A percentile compares a stretch with the other conserved stretches of the same genome.
Conservation (phyloP, 2,113 vertebrate genomes). For the Nothobranchius furzeri region DNA sequence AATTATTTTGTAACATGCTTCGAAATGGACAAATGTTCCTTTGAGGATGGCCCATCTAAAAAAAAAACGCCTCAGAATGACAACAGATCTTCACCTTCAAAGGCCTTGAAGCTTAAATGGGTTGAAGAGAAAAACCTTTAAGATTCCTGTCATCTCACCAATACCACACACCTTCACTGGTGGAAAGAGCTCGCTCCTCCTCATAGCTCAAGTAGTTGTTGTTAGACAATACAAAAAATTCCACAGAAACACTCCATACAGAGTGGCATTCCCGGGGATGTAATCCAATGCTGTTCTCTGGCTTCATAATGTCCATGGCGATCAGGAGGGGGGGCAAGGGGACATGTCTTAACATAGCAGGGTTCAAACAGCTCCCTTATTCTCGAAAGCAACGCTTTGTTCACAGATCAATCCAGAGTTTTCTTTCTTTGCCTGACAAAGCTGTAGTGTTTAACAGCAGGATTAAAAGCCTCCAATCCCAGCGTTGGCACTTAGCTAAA, state of each 20-base stretch:
- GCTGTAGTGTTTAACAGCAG: conserved; percentile 81
- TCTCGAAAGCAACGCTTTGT: conserved; percentile 83
- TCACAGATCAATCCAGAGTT: conserved; percentile 78
- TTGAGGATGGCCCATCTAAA: no score
- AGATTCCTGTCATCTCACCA: conserved; percentile 72
- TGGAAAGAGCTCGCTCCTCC: conserved; percentile 54
- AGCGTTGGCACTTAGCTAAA: conserved; percentile 77
- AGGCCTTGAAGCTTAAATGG: conserved; percentile 72
- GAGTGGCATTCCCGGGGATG: conserved; percentile 82
- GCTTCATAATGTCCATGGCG: conserved; percentile 82
- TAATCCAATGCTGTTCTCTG: conserved; percentile 85
- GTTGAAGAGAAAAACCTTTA: conserved; percentile 64
- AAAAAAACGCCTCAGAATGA: conserved; percentile 19
- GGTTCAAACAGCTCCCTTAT: conserved; percentile 80
- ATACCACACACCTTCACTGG: conserved; percentile 77
- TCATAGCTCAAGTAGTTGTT: conserved; percentile 81
- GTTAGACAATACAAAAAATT: conserved; percentile 84
- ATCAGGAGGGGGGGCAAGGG: conserved; percentile 70
- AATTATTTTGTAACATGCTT: no score
- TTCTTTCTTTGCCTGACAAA: conserved; percentile 70
- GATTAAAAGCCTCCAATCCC: conserved; percentile 83
- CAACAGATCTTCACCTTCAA: conserved; percentile 69
- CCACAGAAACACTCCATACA: conserved; percentile 83
- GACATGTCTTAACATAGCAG: conserved; percentile 81
- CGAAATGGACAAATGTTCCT: no score